These are phyloP conservation scores for Hozukius guyotensis DNA, from an alignment of 2,797 vertebrate species.

Conservation along the genomic window DNA sequence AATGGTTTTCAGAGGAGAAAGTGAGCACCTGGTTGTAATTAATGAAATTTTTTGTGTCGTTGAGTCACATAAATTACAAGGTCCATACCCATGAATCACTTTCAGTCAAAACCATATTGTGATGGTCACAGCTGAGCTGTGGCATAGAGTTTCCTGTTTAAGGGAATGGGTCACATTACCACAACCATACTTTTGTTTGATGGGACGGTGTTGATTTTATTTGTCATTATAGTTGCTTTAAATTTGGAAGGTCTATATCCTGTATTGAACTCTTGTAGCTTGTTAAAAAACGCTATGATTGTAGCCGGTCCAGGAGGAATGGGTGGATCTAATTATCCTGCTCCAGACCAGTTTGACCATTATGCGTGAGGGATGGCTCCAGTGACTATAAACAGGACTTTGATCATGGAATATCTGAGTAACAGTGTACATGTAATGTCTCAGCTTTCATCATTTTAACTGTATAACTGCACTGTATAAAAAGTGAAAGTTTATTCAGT, in stretches of 20 bases:
- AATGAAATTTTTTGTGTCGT: neutral
- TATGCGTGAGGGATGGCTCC: conserved; percentile 29
- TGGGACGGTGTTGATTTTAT: conserved; percentile 30
- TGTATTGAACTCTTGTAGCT: neutral
- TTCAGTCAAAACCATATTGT: neutral
- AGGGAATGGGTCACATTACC: neutral
- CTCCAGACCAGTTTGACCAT: conserved; percentile 25
- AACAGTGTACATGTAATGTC: neutral
- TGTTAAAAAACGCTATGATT: conserved; percentile 10
- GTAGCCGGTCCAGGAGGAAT: neutral
- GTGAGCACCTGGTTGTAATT: conserved; percentile 2
- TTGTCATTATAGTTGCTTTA: conserved; percentile 12
- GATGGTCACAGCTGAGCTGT: neutral
- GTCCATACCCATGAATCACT: neutral
- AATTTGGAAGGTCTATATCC: neutral
- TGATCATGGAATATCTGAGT: conserved; percentile 20
- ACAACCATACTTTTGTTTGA: neutral
- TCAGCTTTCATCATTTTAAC: conserved; percentile 19
- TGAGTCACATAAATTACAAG: neutral
- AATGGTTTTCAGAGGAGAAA: neutral
- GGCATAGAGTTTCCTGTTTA: conserved; percentile 2
- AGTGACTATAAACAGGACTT: conserved; percentile 48
- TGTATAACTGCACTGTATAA: conserved; percentile 3
- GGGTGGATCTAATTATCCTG: neutral
- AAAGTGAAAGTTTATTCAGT: conserved; percentile 42